These are phyloP conservation scores for Smutsia temminckii DNA, from an alignment of 2,797 vertebrate species.

Conservation along the genomic window DNA sequence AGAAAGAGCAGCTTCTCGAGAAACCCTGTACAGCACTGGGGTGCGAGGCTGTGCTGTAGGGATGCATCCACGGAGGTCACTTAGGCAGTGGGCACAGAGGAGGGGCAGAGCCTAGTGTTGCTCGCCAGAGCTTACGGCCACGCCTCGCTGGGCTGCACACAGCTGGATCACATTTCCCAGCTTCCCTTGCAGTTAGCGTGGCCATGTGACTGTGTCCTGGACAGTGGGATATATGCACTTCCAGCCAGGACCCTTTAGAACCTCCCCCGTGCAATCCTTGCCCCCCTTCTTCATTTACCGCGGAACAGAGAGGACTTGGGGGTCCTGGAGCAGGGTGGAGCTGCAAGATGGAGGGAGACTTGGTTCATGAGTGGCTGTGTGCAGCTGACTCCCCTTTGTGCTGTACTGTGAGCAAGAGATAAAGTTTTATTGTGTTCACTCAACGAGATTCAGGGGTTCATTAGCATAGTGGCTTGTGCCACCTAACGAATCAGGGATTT, in stretches of 20 bases:
- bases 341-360: not conserved
- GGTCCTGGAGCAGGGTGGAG: not conserved
- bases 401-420: not conserved
- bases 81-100: not conserved
- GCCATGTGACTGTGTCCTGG: too few species aligned
- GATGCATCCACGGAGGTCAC: not conserved
- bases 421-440: not conserved
- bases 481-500: not conserved
- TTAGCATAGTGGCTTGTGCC: not conserved
- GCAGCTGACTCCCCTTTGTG: not conserved
- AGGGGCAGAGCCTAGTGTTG: too few species aligned
- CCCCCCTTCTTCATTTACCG: not conserved
- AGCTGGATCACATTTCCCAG: not conserved
- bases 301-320: not conserved
- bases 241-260: not conserved
- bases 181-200: not conserved
- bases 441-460: constrained; percentile 7
- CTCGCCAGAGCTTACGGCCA: not conserved
- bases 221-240: not conserved
- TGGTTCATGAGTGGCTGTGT: not conserved
- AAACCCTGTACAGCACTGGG: not conserved
- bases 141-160: not conserved
- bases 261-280: not conserved
- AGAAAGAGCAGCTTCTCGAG: not conserved
- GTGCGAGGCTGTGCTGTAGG: not conserved